Evolutionary conservation across 2,888 invertebrate species (phyloP), one percentile per base, ranked within the genome.

Genomic region (Uloborus plumipes): DNA sequence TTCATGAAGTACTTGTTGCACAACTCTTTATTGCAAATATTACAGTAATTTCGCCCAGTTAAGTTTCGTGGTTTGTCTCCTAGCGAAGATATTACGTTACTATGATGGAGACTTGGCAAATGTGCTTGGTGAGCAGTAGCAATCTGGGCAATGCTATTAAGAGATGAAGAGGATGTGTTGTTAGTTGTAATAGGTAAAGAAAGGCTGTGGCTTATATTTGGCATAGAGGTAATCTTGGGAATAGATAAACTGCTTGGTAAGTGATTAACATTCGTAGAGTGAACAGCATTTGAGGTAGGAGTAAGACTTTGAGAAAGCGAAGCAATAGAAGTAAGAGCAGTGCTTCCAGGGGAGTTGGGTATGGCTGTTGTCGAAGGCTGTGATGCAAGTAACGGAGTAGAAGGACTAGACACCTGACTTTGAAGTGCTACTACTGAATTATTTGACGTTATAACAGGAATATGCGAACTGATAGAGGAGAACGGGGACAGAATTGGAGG

Each of bases 1-100:
- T 98, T 97, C 94, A 99, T 96, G 90, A 99, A 99, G 89, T 99
- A 99, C 90, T 99, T 99, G 91, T 99, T 99, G 91, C 99, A 99
- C 87, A 99, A 91, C 90, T 99, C 98, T 90, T 98, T 98, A 91
- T 98, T 98, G 90, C 98, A 98, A 85, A 98, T 97, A 89, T 97
- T 97, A 89, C 98, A 98, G 89, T 96, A 97, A 88, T 96, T 96
- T 84, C 89, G 87, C 47, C 88, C 87, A 39, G 84, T 81, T n/a
- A 84, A 22, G 65, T 75, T 84, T 9, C 84, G 84, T 2, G 84
- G 84, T 31, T 84, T 84, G 9, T 84, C 84, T 20, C 71, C 50
- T 20, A 75, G 13, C 22, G 70, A 65, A 20, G 74, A 58, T n/a
- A 76, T 61, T 15, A 64, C 62, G 31, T 16, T 53, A 13, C 65